Evolutionary conservation across 2,797 vertebrate species (phyloP).

Genomic region (Momotus momota): DNA sequence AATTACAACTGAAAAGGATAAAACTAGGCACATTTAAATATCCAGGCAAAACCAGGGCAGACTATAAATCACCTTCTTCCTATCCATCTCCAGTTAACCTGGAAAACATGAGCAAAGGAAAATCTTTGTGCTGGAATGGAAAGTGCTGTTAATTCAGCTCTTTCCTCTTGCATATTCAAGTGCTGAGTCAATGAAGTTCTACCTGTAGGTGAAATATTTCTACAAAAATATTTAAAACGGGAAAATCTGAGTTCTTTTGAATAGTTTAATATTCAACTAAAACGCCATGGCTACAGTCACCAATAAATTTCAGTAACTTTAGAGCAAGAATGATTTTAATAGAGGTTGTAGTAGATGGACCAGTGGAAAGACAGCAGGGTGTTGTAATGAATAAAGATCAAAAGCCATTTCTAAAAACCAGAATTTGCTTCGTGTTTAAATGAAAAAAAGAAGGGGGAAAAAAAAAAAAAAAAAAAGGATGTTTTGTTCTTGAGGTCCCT

Average conservation of each 20-base stretch:
- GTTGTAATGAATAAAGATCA: background rate
- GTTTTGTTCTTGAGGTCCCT: background rate
- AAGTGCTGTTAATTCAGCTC: constrained; percentile 12
- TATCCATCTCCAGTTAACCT: background rate
- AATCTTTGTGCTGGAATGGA: background rate
- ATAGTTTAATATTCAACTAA: background rate
- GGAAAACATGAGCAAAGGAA: background rate
- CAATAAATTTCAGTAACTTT: background rate
- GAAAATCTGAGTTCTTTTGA: background rate
- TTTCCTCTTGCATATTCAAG: background rate
- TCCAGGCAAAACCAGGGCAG: background rate
- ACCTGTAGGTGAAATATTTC: background rate
- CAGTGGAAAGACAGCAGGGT: background rate
- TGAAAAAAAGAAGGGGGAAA: background rate
- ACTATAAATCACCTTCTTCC: background rate
- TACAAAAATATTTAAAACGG: background rate
- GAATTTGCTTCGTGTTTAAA: background rate
- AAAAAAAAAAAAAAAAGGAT: background rate
- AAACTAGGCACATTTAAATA: background rate
- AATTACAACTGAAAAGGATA: too few species aligned
- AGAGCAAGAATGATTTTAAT: background rate
- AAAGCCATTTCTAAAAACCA: background rate
- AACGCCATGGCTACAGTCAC: background rate
- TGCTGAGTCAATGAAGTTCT: background rate
- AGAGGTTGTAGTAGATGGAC: background rate